Percentiles rank a stretch among this genome's conserved stretches.
phyloP scores from a whole-genome alignment of 92 coral and sea anemone species.

The Montipora capitata region DNA sequence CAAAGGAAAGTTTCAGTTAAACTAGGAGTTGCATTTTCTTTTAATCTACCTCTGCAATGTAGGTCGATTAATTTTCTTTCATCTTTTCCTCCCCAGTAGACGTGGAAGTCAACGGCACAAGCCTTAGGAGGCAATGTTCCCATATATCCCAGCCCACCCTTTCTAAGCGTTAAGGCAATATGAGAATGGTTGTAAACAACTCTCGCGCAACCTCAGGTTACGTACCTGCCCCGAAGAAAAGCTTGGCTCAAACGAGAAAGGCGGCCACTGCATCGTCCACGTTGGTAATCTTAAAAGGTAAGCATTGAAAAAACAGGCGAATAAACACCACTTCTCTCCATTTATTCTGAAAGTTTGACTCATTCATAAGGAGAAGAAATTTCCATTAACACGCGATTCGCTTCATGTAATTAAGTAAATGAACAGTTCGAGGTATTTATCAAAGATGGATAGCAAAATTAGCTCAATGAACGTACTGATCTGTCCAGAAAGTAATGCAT shows the following conservation, averaged over 20 bases:
- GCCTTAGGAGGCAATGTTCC: neutral
- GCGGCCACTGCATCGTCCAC: neutral
- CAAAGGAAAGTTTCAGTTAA: neutral
- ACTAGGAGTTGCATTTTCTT: neutral
- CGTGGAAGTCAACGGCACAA: neutral
- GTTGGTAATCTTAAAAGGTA: slow-evolving; percentile 16
- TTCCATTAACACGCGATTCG: neutral
- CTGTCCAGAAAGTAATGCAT: neutral
- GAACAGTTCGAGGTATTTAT: neutral
- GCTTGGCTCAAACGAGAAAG: slow-evolving; percentile 5
- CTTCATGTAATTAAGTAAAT: slow-evolving; percentile 23
- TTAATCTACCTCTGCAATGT: too few relatives aligned
- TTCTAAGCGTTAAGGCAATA: slow-evolving; percentile 20
- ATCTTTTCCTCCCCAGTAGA: too few relatives aligned
- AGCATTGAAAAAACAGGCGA: neutral
- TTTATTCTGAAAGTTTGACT: neutral
- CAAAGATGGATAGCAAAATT: neutral
- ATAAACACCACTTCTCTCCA: neutral
- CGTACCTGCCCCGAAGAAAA: slow-evolving; percentile 13
- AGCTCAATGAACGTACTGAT: neutral
- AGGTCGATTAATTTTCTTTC: too few relatives aligned
- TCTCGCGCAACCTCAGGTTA: slow-evolving; percentile 42
- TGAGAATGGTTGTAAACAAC: slow-evolving; percentile 19
- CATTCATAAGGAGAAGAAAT: neutral
- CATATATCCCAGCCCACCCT: slow-evolving; percentile 10